Evolutionary conservation across 2,797 vertebrate genomes (phyloP).

Genomic region (Galagoides demidoff): DNA sequence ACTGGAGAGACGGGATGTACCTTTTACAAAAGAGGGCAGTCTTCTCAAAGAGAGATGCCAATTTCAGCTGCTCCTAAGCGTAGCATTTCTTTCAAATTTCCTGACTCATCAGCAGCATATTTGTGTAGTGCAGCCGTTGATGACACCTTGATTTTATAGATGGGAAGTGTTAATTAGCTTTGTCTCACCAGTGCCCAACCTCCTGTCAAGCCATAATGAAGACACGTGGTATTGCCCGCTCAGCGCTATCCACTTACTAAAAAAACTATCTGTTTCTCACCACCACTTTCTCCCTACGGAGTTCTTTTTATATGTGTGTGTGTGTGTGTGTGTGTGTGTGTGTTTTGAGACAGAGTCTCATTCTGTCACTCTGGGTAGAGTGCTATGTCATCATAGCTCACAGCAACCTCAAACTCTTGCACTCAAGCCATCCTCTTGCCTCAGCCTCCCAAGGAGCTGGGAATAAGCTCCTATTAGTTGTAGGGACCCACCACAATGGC

Average conservation of each 20-base stretch:
- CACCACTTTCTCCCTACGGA: background rate
- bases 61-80: background rate
- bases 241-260: background rate
- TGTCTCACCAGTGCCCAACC: background rate
- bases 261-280: background rate
- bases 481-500: too few species aligned
- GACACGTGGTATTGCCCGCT: rapidly evolving
- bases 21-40: background rate
- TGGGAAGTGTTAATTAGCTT: background rate
- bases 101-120: background rate
- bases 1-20: conserved; percentile 31
- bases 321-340: too few species aligned
- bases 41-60: background rate
- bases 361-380: too few species aligned
- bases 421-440: too few species aligned
- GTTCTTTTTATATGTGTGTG: background rate
- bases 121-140: background rate
- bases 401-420: too few species aligned
- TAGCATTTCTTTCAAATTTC: background rate
- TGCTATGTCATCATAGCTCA: too few species aligned
- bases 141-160: background rate
- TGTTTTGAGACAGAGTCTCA: too few species aligned
- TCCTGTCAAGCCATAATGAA: background rate
- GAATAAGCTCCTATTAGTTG: too few species aligned
- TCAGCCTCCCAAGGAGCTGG: too few species aligned